Base-by-base conservation (phyloP, 2,888 invertebrate genomes). In the Melikaiella ostensackeni region DNA sequence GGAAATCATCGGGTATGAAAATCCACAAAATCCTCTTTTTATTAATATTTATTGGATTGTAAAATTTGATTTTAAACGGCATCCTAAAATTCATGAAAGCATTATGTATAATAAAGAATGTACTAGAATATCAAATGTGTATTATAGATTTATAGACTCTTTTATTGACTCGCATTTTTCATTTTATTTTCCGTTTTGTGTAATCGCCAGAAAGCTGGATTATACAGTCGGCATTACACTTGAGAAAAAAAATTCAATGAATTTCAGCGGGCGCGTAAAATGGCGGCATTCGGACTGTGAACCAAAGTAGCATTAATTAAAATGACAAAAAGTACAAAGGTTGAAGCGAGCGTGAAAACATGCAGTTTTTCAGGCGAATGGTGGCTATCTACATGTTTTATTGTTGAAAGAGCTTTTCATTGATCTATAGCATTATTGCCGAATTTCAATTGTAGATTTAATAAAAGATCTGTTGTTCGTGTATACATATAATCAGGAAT, bases 291-390 rank as follows among this genome's bases (percentile, higher is more conserved):
- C 21, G n/a, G 63, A 27, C 42, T 66, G 64, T 38, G 42, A 66
- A 42, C 42, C 42, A 66, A 66, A 27, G 66, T 27, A 46, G 66
- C 42, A 66, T 66, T 66, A 66, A 42, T 66, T 66, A 66, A 66
- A 66, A 66, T 66, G 46, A 42, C 66, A 66, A 66, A 66, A 66
- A 46, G 42, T 66, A 21, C 64, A 66, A 63, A 30, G 66, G 42
- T 27, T 66, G 42, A 66, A 66, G 42, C 19, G 27, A 66, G 42
- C 46, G 42, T 27, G 66, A 24, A 66, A 66, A 46, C 66, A 66
- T 66, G 66, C 66, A 66, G 50, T 50, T 50, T 66, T 66, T 66
- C 66, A 46, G 42, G 38, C 38, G 19, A 42, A 64, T 64, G 64
- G 35, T 27, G 24, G 66, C 66, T 27, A 66, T 42, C 66, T 46